These are phyloP conservation scores for Prochilodus magdalenae DNA, from an alignment of 2,113 vertebrate genomes.

Conservation along the genomic window DNA sequence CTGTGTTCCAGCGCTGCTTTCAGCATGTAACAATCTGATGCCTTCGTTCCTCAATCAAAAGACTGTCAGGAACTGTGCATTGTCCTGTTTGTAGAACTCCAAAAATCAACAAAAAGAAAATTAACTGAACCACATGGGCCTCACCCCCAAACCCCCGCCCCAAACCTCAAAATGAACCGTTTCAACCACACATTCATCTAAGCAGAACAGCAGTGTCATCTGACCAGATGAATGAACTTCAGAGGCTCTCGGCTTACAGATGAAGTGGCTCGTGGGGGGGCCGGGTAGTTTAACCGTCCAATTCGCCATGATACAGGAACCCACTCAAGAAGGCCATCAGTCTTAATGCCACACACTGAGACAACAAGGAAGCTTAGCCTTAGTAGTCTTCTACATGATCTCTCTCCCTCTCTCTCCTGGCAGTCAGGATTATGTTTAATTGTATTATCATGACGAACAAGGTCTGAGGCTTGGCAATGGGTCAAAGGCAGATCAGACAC, in stretches of 20 bases:
- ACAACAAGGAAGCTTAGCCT: slow-evolving; percentile 40
- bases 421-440: slow-evolving; percentile 70
- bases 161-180: slow-evolving; percentile 28
- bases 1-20: background rate
- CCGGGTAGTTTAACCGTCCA: slow-evolving; percentile 32
- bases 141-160: no score
- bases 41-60: slow-evolving; percentile 3
- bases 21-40: background rate
- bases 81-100: slow-evolving; percentile 5
- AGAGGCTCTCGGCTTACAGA: slow-evolving; percentile 35
- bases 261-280: slow-evolving; percentile 39
- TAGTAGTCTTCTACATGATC: slow-evolving; percentile 54
- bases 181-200: slow-evolving; percentile 20
- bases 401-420: slow-evolving; percentile 55
- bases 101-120: slow-evolving; percentile 13
- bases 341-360: slow-evolving; percentile 65
- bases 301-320: slow-evolving; percentile 46
- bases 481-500: slow-evolving; percentile 68
- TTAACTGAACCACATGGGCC: background rate
- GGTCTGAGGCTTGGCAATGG: slow-evolving; percentile 68
- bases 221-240: slow-evolving; percentile 35
- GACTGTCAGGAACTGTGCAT: background rate
- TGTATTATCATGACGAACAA: slow-evolving; percentile 72
- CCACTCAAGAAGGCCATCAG: slow-evolving; percentile 48
- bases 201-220: slow-evolving; percentile 26